phyloP scores from a whole-genome alignment of 1,140 invertebrate genomes.

The Melanaphis sacchari region DNA sequence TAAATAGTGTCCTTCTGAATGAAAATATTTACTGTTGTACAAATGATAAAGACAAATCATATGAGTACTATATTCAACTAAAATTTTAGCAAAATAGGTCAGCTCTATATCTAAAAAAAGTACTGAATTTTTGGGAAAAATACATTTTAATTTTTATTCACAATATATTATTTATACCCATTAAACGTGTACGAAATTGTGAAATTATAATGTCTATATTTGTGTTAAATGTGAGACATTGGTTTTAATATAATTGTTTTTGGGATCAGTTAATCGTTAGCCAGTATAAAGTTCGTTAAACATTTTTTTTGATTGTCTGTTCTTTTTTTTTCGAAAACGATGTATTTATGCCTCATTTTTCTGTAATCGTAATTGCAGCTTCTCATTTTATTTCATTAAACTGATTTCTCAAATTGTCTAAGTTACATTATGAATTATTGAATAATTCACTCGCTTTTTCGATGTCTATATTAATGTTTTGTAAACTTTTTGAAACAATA shows the following conservation, averaged over 20 bases:
- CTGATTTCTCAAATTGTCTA: slow-evolving; percentile 7
- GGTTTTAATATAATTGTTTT: background rate
- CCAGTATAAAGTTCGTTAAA: background rate
- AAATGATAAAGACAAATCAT: background rate
- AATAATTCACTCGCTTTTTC: background rate
- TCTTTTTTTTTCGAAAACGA: background rate
- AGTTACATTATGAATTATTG: background rate
- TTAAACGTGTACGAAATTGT: background rate
- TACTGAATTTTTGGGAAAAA: background rate
- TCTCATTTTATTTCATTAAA: slow-evolving; percentile 9
- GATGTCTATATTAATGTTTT: background rate
- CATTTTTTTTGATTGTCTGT: background rate
- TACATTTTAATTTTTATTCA: background rate
- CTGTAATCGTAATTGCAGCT: background rate
- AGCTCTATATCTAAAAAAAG: background rate
- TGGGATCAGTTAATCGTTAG: background rate
- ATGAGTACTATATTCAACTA: background rate
- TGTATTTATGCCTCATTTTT: no score
- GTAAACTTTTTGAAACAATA: background rate
- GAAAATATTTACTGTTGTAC: background rate
- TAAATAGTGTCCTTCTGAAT: background rate
- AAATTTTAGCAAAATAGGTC: background rate
- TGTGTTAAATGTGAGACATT: background rate
- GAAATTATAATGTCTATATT: background rate
- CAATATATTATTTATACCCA: slow-evolving; percentile 18